Evolutionary conservation across 2,888 invertebrate genomes (phyloP).

Genomic region (Alentia gelatinosa): DNA sequence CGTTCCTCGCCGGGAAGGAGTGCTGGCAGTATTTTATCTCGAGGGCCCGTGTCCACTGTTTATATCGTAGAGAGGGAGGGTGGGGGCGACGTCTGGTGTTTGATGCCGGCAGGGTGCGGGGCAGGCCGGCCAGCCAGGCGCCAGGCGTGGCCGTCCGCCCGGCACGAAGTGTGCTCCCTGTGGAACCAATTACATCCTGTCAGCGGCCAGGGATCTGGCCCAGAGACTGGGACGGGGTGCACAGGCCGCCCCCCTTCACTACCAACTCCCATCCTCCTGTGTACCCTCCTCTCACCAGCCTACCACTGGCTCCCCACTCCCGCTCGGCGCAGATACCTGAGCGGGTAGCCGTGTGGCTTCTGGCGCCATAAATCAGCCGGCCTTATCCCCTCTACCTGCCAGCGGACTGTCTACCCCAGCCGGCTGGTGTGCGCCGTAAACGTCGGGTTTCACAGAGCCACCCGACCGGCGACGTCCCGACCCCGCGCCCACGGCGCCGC

Average conservation of each 20-base stretch:
- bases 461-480: not conserved
- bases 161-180: not conserved
- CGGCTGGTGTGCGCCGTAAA: not conserved
- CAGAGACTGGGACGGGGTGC: not conserved
- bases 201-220: not conserved
- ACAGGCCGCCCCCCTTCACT: not conserved
- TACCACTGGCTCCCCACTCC: not conserved
- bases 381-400: constrained; percentile 1
- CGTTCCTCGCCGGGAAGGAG: too few species aligned
- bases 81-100: not conserved
- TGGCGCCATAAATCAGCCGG: not conserved
- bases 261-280: not conserved
- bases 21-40: not conserved
- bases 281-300: not conserved
- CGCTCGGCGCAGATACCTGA: not conserved
- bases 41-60: not conserved
- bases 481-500: not conserved
- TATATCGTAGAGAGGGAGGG: not conserved
- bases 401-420: not conserved
- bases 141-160: not conserved
- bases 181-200: constrained; percentile 24
- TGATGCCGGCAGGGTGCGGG: not conserved
- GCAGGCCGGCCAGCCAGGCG: too few species aligned
- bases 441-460: not conserved
- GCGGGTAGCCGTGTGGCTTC: not conserved